A percentile compares a stretch with the other conserved stretches of the same genome.
These are phyloP conservation scores for Nomada lathburiana DNA, from an alignment of 2,888 invertebrate species.

Conservation along the genomic window DNA sequence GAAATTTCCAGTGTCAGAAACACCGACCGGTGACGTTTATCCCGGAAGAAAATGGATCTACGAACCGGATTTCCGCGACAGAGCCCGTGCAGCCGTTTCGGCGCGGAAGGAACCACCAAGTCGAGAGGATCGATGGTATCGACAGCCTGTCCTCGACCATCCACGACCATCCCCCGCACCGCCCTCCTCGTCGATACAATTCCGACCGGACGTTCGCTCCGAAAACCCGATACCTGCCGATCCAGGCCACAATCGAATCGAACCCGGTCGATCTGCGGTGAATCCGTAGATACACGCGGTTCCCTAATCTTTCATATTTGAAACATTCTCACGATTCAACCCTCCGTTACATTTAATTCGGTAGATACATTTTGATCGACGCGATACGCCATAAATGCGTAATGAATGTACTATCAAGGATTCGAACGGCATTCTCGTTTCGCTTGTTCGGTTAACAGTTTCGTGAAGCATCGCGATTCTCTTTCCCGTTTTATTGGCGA, in stretches of 20 bases:
- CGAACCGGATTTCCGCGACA: slow-evolving; percentile 57
- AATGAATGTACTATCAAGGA: no score
- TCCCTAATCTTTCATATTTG: not conserved
- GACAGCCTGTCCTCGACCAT: slow-evolving; percentile 61
- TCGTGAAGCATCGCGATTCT: no score
- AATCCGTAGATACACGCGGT: not conserved
- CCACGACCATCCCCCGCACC: not conserved
- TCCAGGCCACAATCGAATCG: slow-evolving; percentile 35
- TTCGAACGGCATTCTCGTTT: not conserved
- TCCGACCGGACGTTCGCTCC: slow-evolving; percentile 49
- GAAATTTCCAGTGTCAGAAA: slow-evolving; percentile 45
- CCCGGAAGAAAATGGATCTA: slow-evolving; percentile 62
- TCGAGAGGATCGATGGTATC: slow-evolving; percentile 60
- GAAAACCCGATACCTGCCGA: slow-evolving; percentile 47
- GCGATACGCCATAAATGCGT: not conserved
- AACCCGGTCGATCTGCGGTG: not conserved
- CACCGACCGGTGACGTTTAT: slow-evolving; percentile 52
- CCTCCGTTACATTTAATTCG: no score
- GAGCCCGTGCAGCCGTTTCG: slow-evolving; percentile 47
- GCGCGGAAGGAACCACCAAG: slow-evolving; percentile 61
- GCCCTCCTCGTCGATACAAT: slow-evolving; percentile 42
- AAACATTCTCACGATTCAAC: not conserved
- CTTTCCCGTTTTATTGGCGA: no score
- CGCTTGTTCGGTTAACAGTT: no score
- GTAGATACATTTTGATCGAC: not conserved